Base-by-base conservation (phyloP, 2,113 vertebrate species). In the Symphodus melops region DNA sequence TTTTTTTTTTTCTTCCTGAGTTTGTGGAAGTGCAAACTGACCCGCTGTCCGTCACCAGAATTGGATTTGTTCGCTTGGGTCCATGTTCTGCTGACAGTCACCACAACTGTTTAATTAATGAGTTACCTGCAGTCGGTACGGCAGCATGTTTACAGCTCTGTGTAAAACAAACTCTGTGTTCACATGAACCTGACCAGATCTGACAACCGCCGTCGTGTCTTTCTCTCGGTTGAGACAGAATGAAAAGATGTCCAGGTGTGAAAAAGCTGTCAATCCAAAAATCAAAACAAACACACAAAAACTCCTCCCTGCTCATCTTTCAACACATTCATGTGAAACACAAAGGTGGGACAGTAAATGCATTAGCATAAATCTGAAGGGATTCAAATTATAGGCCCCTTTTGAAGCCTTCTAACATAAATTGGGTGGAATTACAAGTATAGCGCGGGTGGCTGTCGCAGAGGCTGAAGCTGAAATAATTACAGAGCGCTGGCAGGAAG, bases 391-490 rank as follows among this genome's bases (percentile, higher is more conserved):
- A 92, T 83, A 90, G 90, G 86, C 77, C 85, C 28, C 83, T 90
- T 91, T 90, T 86, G 89, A 92, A 88, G 85, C 81, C 69, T 88
- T 75, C 86, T 21, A 79, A 86, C 76, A 72, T 87, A 94, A 93
- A 93, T 94, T 93, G 92, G 92, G 85, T 77, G 77, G 92, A 95
- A 95, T 94, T 93, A 93, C 86, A 89, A 91, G 81, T 55, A 41
- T 41, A 77, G 85, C 70, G 73, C 57, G 83, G 91, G 89, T 86
- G 90, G 86, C 85, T 92, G 91, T 90, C 82, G 74, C 77, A 48
- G 87, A 77, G 80, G 78, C 89, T 91, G 92, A 91, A 86, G 93
- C 86, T 80, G 87, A 69, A 76, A 89, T 93, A 95, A 95, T 95
- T 94, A 93, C 88, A 92, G 86, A 71, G 85, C 73, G 80, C 83